Base-by-base conservation (phyloP, 2,797 vertebrate species). In the Helarctos malayanus region DNA sequence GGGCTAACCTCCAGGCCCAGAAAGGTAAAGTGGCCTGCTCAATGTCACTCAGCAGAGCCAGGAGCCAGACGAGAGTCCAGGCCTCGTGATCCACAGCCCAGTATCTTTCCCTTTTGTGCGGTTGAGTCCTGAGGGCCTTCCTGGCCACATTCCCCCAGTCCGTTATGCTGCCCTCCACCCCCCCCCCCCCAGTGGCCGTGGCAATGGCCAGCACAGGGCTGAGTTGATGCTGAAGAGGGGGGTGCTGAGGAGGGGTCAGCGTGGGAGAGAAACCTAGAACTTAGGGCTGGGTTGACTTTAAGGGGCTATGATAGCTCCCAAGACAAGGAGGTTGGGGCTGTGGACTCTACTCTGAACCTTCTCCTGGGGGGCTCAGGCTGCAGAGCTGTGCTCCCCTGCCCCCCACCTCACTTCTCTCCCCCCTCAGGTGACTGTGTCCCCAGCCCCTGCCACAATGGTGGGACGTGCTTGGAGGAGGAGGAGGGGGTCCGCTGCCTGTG, bases 361-460 rank as follows among this genome's bases (percentile, higher is more conserved):
- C 4, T 45, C 41, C 32, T 14, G 19, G 19, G 65, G 89, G 71
- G 35, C n/a, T 79, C 56, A 75, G 80, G 38, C 61, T 63, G 21
- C 79, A 52, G 25, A 38, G 23, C 2, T 19, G 3, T 18, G 61
- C 38, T 52, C 32, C 35, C n/a, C 21, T 5, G 56, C 47, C 1
- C 45, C 35, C 63, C 65, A 27, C 65, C 63, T 97, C 91, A 65
- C 86, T 87, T 97, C 91, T 97, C 54, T 96, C 68, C 92, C 59
- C 89, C 86, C 98, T 97, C 98, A 99, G 99, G 99, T 98, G 98
- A 98, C 97, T 99, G 99, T 84, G 61, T 99, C 88, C 99, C 99
- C 97, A 99, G 98, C 96, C 99, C 99, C 5, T 99, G 99, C 98
- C 95, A 98, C 95, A 99, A 99, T 3, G 99, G 99, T 94, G 99